phyloP scores from a whole-genome alignment of 2,113 vertebrate genomes.

The Acanthisitta chloris region DNA sequence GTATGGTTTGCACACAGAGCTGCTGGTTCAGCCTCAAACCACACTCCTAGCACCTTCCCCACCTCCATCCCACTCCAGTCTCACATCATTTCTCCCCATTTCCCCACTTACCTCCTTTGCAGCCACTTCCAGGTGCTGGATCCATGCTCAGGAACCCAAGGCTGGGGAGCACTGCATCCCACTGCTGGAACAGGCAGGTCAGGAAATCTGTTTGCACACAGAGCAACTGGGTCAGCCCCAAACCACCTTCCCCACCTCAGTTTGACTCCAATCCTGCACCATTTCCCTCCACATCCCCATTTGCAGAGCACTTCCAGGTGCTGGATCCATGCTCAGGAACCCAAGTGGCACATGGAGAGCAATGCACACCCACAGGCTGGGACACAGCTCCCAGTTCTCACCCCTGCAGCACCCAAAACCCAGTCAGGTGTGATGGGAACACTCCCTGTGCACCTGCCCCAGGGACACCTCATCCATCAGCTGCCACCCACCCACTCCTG shows the following conservation, averaged over 20 bases:
- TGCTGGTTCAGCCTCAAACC: neutral
- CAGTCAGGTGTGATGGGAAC: neutral
- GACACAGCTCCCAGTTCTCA: neutral
- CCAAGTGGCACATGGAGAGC: neutral
- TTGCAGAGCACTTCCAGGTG: neutral
- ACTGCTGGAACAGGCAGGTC: fast-evolving
- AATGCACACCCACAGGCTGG: fast-evolving
- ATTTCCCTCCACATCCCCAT: neutral
- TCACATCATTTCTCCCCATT: neutral
- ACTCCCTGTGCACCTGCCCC: neutral
- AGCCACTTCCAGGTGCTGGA: neutral
- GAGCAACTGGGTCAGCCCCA: neutral
- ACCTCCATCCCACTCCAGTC: fast-evolving
- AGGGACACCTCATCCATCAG: neutral
- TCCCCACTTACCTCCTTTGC: neutral
- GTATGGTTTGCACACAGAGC: fast-evolving
- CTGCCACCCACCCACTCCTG: neutral
- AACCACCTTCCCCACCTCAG: neutral
- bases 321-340: neutral
- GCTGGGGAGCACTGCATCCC: neutral
- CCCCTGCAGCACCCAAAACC: neutral
- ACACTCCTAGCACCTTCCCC: neutral
- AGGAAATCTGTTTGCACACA: neutral
- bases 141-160: neutral
- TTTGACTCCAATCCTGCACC: fast-evolving